Percentiles rank a stretch among this genome's conserved stretches.
These are phyloP conservation scores for Pseudopleuronectes americanus DNA, from an alignment of 2,797 vertebrate genomes.

Conservation along the genomic window DNA sequence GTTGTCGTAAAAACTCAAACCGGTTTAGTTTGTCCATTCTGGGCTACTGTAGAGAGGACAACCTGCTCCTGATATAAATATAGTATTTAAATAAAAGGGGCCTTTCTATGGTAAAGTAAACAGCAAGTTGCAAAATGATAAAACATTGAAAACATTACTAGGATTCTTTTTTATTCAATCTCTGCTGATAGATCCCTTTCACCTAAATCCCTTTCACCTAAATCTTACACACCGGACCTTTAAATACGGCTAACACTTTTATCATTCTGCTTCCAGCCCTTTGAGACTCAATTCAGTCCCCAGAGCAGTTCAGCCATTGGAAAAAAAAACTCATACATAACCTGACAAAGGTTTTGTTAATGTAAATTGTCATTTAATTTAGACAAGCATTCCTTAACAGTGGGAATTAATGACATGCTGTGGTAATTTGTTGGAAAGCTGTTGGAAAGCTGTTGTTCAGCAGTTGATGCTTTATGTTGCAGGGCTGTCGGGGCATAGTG, in stretches of 20 bases:
- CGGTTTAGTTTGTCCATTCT: too few relatives aligned
- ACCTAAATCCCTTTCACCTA: too few relatives aligned
- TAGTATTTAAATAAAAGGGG: too few relatives aligned
- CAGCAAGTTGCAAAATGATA: too few relatives aligned
- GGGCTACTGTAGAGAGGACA: too few relatives aligned
- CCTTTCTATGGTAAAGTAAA: too few relatives aligned
- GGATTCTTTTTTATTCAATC: too few relatives aligned
- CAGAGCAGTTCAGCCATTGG: background rate
- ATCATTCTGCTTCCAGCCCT: constrained; percentile 6
- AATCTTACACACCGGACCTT: too few relatives aligned
- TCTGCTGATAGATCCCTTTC: too few relatives aligned
- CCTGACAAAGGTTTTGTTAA: constrained; percentile 25
- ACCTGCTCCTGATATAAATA: too few relatives aligned
- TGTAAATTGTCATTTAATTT: constrained; percentile 34
- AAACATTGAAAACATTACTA: too few relatives aligned
- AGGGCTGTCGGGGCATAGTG: background rate
- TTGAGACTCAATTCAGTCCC: constrained; percentile 26
- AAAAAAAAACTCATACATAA: constrained; percentile 21
- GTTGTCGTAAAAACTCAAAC: too few relatives aligned
- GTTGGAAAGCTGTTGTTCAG: constrained; percentile 18
- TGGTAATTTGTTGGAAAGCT: constrained; percentile 28
- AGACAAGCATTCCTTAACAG: constrained; percentile 12
- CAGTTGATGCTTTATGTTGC: background rate
- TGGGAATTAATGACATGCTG: constrained; percentile 28
- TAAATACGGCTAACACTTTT: constrained; percentile 4